A percentile compares a stretch with the other conserved stretches of the same genome.
These are phyloP conservation scores for Euphonia xanthogaster DNA, from an alignment of 2,797 vertebrate species.

Conservation along the genomic window DNA sequence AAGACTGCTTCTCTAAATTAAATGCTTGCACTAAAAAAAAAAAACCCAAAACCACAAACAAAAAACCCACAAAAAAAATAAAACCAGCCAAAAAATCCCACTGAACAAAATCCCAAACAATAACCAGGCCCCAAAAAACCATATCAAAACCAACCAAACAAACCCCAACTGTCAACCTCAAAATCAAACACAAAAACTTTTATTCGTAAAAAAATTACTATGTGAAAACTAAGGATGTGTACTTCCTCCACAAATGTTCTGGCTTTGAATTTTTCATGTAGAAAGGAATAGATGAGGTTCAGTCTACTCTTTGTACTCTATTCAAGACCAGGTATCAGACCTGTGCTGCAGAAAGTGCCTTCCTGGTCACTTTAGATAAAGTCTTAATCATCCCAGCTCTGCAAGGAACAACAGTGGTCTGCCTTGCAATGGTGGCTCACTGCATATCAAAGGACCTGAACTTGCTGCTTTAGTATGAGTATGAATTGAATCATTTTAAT, in stretches of 20 bases:
- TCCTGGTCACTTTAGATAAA: background rate
- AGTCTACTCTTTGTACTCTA: background rate
- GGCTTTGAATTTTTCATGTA: background rate
- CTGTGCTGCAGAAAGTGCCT: background rate
- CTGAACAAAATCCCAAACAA: background rate
- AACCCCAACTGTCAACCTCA: rapidly evolving
- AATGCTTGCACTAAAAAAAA: background rate
- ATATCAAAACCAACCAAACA: background rate
- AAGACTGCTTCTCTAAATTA: background rate
- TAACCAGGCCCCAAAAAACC: rapidly evolving
- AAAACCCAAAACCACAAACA: background rate
- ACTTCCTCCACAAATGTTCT: background rate
- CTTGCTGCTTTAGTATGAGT: background rate
- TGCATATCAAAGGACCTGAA: background rate
- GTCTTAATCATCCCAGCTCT: background rate
- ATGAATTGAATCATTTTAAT: background rate
- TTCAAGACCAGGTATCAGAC: background rate
- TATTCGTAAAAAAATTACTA: background rate
- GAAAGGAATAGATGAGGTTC: background rate
- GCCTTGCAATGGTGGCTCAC: background rate
- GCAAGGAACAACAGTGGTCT: background rate
- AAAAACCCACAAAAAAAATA: background rate
- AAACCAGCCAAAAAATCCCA: background rate
- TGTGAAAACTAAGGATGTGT: background rate
- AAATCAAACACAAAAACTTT: background rate